Conservation (phyloP, 35 echinoderm and acorn worm species). For the Hemicentrotus pulcherrimus region DNA sequence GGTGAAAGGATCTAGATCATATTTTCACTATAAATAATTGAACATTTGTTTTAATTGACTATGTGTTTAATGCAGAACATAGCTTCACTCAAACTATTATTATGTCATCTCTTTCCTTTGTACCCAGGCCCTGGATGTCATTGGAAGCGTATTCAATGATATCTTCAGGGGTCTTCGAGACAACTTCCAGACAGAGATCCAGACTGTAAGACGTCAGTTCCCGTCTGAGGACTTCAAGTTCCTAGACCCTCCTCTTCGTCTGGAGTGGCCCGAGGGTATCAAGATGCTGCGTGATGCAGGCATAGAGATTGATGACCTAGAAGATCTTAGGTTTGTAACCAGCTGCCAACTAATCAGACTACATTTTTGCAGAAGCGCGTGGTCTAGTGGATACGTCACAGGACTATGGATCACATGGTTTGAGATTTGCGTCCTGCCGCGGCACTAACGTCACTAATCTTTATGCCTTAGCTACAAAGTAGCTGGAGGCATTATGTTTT, state of each 20-base stretch:
- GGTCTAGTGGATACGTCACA: no score
- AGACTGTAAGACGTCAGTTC: slow-evolving; percentile 82
- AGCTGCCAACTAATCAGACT: no score
- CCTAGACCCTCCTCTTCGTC: slow-evolving; percentile 90
- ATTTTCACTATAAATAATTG: no score
- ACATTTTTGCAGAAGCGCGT: no score
- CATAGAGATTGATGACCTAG: slow-evolving; percentile 89
- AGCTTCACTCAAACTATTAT: background rate
- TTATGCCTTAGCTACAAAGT: no score
- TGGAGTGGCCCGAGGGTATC: slow-evolving; percentile 84
- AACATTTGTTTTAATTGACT: no score
- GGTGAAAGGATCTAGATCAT: no score
- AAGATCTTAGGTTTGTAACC: slow-evolving; percentile 83
- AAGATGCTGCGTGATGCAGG: slow-evolving; percentile 91
- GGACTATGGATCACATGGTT: no score
- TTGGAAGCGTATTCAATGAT: slow-evolving; percentile 89
- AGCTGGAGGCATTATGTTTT: no score
- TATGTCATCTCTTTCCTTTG: background rate
- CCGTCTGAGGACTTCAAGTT: slow-evolving; percentile 97
- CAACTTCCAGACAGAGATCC: slow-evolving; percentile 79
- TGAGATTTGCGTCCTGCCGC: no score
- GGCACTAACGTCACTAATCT: no score
- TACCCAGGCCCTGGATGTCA: slow-evolving; percentile 82
- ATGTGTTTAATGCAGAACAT: no score
- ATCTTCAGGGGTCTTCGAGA: slow-evolving; percentile 89